Evolutionary conservation across 2,888 invertebrate species (phyloP), one percentile per base, ranked within the genome.

Genomic region (Trimorus sp.): DNA sequence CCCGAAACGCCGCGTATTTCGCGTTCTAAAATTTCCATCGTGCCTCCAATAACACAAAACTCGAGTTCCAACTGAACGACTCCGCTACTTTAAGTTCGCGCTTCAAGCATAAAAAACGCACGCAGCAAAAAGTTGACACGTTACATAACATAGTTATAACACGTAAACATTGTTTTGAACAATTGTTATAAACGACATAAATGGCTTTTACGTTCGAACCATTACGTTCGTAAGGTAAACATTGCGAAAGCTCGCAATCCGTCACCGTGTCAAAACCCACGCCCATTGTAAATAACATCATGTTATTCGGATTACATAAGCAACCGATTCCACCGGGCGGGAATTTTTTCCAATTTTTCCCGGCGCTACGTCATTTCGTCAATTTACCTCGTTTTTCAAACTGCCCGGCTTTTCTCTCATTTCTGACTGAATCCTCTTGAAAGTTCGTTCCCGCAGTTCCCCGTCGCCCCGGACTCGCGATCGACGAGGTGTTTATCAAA

Each of bases 311-410:
- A 38, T 71, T 71, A 53, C 16, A 42, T 60, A 53, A 71, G 60
- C 60, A 48, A n/a, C n/a, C 37, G 36, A 58, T 69, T 58, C 8
- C 58, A 58, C 38, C 26, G 12, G 40, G n/a, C 45, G 38, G 40
- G 7, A 42, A 63, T 56, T 42, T 59, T 70, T 70, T 70, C 40
- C 38, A 62, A 60, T 60, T 60, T 71, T 42, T 54, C 48, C 45
- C 15, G 1, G 8, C 7, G 62, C 62, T 71, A 54, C 62, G 54
- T 71, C 60, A 71, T 71, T 71, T 53, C 45, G 53, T 53, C 71
- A 62, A 62, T 62, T 53, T 36, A 51, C 42, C 36, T 54, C 36
- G 16, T 59, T 42, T 70, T 62, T 37, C 9, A 40, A 60, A 62
- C 42, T 42, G 15, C 40, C 12, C 7, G 7, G 40, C 40, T 40